Evolutionary conservation across 2,888 invertebrate genomes (phyloP), one percentile per base, ranked within the genome.

Genomic region (Cephus sareptanus): DNA sequence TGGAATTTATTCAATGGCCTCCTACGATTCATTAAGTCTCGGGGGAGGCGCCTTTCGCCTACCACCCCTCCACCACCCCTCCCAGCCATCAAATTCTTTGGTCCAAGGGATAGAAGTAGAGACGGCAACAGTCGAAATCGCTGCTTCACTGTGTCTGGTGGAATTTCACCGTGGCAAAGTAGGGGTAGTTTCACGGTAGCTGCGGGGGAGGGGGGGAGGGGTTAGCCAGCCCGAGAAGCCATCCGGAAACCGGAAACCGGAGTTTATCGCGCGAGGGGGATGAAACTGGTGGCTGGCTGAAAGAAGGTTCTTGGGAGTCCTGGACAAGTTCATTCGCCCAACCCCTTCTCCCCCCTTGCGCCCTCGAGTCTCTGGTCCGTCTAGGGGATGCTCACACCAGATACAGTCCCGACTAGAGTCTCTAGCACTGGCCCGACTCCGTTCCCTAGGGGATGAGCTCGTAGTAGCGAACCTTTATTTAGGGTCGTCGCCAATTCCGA

Each of bases 161-260:
- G 23, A 56, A 23, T 56, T 56, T 15, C 9, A 56, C 6, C 23
- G 23, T 23, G 23, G 56, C 23, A 23, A 15, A 56, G 56, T 56
- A 56, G 23, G 56, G 56, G 23, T 56, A 23, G 56, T 56, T 56
- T 56, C 23, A 6, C 56, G 23, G 56, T 56, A 9, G 23, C 56
- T 23, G 1, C 11, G 11, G 34, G 3, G 9, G 34, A 0, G 11
- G 12, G 12, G 34, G 1, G 2, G 31, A 31, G 9, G 9, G 15
- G 23, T 23, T 56, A 56, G 9, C 56, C 0, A 56, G 56, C 23
- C 69, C 11, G 75, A 35, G 37, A 77, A 74, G 12, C 37, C 69
- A 75, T 69, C 69, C 37, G 37, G 75, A 77, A 75, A 75, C 69
- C 75, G 75, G 77, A 77, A 77, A 74, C 69, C 37, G 15, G 35